These are phyloP conservation scores for Lasaia peninsularis DNA, from an alignment of 1,140 invertebrate species.

Conservation along the genomic window DNA sequence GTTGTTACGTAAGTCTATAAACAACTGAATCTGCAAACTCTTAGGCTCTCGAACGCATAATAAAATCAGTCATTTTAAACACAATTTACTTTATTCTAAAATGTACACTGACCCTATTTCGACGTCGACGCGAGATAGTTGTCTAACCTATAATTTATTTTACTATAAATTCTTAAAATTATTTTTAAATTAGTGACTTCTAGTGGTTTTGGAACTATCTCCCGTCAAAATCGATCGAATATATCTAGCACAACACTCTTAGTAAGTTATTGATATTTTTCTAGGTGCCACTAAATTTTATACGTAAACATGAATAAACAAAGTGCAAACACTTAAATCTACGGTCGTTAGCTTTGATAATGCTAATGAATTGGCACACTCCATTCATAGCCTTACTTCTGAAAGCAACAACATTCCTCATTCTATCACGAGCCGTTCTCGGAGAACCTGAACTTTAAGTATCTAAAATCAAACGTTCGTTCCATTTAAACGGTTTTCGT, in stretches of 20 bases:
- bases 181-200: constrained; percentile 74
- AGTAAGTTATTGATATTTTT: constrained; percentile 76
- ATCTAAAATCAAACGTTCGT: too few relatives aligned
- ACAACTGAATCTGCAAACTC: constrained; percentile 70
- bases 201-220: constrained; percentile 60
- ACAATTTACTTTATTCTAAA: constrained; percentile 73
- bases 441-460: neutral
- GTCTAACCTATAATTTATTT: constrained; percentile 51
- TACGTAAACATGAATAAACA: constrained; percentile 74
- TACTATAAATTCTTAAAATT: constrained; percentile 75
- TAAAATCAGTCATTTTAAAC: constrained; percentile 79
- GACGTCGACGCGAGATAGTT: constrained; percentile 68
- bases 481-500: too few relatives aligned
- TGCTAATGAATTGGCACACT: constrained; percentile 72
- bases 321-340: constrained; percentile 74
- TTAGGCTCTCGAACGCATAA: constrained; percentile 76
- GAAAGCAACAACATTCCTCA: constrained; percentile 9
- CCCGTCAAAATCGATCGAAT: constrained; percentile 66
- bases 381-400: constrained; percentile 47
- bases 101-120: constrained; percentile 72
- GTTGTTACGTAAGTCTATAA: constrained; percentile 65
- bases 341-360: constrained; percentile 62
- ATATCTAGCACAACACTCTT: constrained; percentile 76
- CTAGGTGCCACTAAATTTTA: constrained; percentile 75
- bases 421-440: neutral